A percentile compares a stretch with the other conserved stretches of the same genome.
phyloP scores from a whole-genome alignment of 2,888 invertebrate species.

The Orchestes rusci region DNA sequence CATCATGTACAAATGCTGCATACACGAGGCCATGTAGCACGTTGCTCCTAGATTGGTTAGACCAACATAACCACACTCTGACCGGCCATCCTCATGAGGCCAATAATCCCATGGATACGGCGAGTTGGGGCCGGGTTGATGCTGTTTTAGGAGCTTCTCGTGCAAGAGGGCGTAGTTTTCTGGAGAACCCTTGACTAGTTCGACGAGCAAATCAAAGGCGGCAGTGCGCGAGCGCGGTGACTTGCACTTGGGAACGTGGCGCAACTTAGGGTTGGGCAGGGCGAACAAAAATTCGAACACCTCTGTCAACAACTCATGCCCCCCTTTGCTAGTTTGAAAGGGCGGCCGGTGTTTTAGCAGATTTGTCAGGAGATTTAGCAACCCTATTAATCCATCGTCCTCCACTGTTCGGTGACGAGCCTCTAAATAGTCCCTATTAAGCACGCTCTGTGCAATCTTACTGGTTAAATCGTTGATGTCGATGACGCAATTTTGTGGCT shows the following conservation, averaged over 20 bases:
- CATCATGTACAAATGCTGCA: constrained; percentile 97
- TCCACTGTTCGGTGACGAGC: constrained; percentile 72
- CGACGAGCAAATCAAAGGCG: constrained; percentile 85
- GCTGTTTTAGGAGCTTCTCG: constrained; percentile 75
- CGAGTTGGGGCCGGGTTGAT: constrained; percentile 73
- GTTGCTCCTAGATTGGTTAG: constrained; percentile 93
- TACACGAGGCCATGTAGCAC: constrained; percentile 96
- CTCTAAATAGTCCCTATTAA: constrained; percentile 75
- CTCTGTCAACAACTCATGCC: constrained; percentile 60
- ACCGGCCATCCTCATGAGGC: constrained; percentile 92
- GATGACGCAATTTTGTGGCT: constrained; percentile 50
- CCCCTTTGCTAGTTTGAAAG: constrained; percentile 74
- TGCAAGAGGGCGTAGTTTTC: constrained; percentile 82
- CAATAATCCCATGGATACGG: constrained; percentile 97
- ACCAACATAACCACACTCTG: constrained; percentile 92
- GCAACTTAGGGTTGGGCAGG: constrained; percentile 75
- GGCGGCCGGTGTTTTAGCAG: constrained; percentile 82
- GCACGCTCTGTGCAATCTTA: constrained; percentile 66
- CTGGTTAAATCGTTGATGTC: constrained; percentile 61
- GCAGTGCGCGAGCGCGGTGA: constrained; percentile 82
- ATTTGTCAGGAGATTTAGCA: constrained; percentile 80
- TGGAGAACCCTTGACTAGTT: constrained; percentile 75
- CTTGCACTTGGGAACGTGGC: constrained; percentile 89
- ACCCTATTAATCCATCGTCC: constrained; percentile 85
- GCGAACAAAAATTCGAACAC: constrained; percentile 86